phyloP scores from a whole-genome alignment of 1,140 invertebrate species.

The Scaptomyza montana region DNA sequence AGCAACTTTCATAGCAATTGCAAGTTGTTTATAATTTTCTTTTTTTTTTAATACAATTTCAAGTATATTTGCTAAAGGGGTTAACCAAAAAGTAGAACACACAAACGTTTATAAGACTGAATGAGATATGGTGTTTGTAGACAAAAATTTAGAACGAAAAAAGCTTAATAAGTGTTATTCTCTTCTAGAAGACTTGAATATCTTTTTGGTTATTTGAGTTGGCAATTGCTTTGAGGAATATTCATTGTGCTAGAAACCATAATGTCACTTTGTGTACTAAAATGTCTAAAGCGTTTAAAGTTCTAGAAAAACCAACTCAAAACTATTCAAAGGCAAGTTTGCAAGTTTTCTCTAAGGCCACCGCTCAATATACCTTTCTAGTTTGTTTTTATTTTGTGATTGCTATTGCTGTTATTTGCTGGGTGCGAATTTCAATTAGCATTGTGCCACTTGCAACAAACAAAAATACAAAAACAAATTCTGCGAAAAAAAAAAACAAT shows the following conservation, averaged over 20 bases:
- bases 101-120: too few relatives aligned
- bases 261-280: too few relatives aligned
- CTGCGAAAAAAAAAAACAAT: constrained; percentile 34
- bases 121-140: not conserved
- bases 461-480: constrained; percentile 9
- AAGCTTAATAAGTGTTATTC: not conserved
- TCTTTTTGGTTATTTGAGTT: too few relatives aligned
- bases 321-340: too few relatives aligned
- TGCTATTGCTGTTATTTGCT: constrained; percentile 27
- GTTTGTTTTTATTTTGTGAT: constrained; percentile 23
- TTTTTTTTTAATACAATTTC: not conserved
- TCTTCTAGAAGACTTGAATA: too few relatives aligned
- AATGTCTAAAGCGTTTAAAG: too few relatives aligned
- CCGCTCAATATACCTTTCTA: not conserved
- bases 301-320: too few relatives aligned
- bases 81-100: not conserved
- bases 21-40: not conserved
- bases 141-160: not conserved
- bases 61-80: not conserved
- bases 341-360: too few relatives aligned
- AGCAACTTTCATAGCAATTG: constrained; percentile 14
- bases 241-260: too few relatives aligned
- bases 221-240: too few relatives aligned
- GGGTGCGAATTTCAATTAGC: constrained; percentile 68
- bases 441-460: constrained; percentile 60